Conservation (phyloP, 2,797 vertebrate species). For the Coilia nasus region DNA sequence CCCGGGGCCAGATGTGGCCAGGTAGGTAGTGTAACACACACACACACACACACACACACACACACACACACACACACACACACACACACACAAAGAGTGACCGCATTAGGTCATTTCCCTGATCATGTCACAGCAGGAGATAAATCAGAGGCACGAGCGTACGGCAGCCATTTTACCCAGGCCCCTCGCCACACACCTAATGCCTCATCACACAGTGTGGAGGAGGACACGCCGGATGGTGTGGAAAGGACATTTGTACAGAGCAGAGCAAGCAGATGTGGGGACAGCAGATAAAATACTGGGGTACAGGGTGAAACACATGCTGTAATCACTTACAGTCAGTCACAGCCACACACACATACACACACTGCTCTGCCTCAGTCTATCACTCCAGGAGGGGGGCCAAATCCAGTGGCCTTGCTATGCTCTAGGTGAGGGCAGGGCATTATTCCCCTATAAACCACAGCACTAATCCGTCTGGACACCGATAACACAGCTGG, state of each 20-base stretch:
- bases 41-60: conserved; percentile 50
- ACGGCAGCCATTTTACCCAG: too few relatives aligned
- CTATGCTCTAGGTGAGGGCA: conserved; percentile 6
- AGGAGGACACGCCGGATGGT: neutral
- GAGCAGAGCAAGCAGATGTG: neutral
- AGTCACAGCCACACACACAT: too few relatives aligned
- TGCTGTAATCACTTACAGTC: neutral
- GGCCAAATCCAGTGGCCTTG: neutral
- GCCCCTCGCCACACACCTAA: neutral
- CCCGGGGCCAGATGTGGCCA: conserved; percentile 72
- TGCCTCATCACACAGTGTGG: neutral
- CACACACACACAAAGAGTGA: neutral
- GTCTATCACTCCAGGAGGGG: conserved; percentile 12
- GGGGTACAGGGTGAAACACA: neutral
- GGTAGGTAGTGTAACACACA: conserved; percentile 71
- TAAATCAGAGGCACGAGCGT: neutral
- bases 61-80: neutral
- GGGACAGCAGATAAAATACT: neutral
- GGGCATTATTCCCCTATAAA: conserved; percentile 17
- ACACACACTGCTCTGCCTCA: neutral
- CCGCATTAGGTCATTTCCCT: neutral
- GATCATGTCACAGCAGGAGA: neutral
- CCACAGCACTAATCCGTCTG: conserved; percentile 12
- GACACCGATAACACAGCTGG: conserved; percentile 22
- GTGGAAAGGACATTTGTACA: neutral